These are phyloP conservation scores for Hyppa rectilinea DNA, from an alignment of 2,888 invertebrate genomes.

Conservation along the genomic window DNA sequence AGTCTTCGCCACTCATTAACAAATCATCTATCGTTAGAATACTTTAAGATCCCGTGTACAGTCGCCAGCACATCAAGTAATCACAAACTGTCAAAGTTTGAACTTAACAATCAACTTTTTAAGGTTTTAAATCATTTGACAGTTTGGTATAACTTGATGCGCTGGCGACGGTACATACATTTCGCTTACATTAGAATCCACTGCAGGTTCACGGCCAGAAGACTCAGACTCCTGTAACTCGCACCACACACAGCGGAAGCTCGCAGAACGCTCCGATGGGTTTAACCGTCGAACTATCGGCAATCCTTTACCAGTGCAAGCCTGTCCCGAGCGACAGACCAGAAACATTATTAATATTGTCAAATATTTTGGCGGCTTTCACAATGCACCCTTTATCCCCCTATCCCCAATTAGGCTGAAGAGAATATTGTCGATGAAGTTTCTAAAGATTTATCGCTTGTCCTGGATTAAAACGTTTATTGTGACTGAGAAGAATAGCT, in stretches of 20 bases:
- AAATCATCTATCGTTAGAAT: not conserved
- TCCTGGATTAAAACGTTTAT: conserved; percentile 52
- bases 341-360: conserved; percentile 85
- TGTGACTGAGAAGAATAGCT: conserved; percentile 43
- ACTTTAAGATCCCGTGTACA: not conserved
- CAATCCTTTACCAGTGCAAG: conserved; percentile 87
- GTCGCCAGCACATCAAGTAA: too few species aligned
- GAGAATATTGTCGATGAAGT: conserved; percentile 52
- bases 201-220: not conserved
- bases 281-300: conserved; percentile 80
- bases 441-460: conserved; percentile 58
- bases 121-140: too few species aligned
- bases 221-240: conserved; percentile 63
- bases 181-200: not conserved
- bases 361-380: conserved; percentile 84
- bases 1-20: not conserved
- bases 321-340: conserved; percentile 86
- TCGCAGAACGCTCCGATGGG: conserved; percentile 75
- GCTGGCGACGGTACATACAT: too few species aligned
- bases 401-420: conserved; percentile 68
- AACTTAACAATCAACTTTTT: too few species aligned
- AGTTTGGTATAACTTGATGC: too few species aligned
- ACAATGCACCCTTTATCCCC: conserved; percentile 75
- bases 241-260: conserved; percentile 76
- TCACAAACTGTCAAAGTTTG: too few species aligned